Conservation (phyloP, 2,888 invertebrate species). For the Drosophila merina region DNA sequence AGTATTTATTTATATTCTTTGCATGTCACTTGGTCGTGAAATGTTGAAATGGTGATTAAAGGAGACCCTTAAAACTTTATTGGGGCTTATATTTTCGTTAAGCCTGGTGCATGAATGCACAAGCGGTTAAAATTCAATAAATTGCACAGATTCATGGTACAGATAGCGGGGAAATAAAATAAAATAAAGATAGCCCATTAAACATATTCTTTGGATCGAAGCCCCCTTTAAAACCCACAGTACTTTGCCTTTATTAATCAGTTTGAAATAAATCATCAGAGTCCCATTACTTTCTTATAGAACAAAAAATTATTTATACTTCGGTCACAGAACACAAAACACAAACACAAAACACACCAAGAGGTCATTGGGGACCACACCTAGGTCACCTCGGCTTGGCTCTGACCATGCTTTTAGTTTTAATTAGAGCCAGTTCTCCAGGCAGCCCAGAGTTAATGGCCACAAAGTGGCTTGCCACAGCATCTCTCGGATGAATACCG, state of each 20-base stretch:
- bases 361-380: neutral
- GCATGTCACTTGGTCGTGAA: slow-evolving; percentile 48
- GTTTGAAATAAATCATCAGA: neutral
- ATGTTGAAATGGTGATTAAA: slow-evolving; percentile 17
- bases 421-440: slow-evolving; percentile 28
- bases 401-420: slow-evolving; percentile 24
- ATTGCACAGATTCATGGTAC: neutral
- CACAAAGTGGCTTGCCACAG: slow-evolving; percentile 38
- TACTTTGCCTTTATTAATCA: neutral
- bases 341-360: neutral
- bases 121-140: neutral
- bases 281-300: slow-evolving; percentile 7
- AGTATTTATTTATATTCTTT: slow-evolving; percentile 49
- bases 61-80: slow-evolving; percentile 21
- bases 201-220: neutral
- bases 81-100: slow-evolving; percentile 5
- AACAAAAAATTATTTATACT: slow-evolving; percentile 28
- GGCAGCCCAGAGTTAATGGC: slow-evolving; percentile 40
- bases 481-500: slow-evolving; percentile 18
- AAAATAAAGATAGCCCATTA: no score
- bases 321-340: slow-evolving; percentile 6
- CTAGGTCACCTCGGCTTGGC: neutral
- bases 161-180: no score
- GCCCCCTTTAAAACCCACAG: no score
- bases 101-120: neutral